Conservation (phyloP, 2,113 vertebrate species). For the Phyllostomus discolor region DNA sequence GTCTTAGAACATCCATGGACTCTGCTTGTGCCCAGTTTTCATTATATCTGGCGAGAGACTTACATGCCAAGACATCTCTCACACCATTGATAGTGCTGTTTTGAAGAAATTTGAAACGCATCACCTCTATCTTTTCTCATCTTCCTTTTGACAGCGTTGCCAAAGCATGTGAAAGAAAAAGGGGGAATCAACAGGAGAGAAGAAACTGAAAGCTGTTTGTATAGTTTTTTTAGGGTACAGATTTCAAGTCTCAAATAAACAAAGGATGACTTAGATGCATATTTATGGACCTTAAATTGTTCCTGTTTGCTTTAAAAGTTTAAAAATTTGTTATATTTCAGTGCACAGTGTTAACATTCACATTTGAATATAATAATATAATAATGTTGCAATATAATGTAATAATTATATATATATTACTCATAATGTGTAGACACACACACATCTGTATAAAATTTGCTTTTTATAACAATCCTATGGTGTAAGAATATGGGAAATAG, state of each 20-base stretch:
- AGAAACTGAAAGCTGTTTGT: background rate
- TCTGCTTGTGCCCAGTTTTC: background rate
- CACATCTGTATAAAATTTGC: background rate
- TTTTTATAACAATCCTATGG: background rate
- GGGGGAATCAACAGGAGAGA: background rate
- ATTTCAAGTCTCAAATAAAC: background rate
- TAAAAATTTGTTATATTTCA: slow-evolving; percentile 1
- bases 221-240: background rate
- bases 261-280: background rate
- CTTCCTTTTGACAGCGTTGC: background rate
- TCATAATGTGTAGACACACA: background rate
- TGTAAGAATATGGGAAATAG: slow-evolving; percentile 2
- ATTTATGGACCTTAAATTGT: background rate
- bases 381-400: background rate
- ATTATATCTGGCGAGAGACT: background rate
- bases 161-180: background rate
- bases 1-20: background rate
- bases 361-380: background rate
- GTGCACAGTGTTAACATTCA: background rate
- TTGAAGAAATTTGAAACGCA: background rate
- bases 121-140: background rate
- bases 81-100: background rate
- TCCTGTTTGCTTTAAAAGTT: background rate
- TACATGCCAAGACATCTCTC: background rate
- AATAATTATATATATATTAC: background rate